These are phyloP conservation scores for Colletes latitarsis DNA, from an alignment of 1,140 invertebrate genomes.

Conservation along the genomic window DNA sequence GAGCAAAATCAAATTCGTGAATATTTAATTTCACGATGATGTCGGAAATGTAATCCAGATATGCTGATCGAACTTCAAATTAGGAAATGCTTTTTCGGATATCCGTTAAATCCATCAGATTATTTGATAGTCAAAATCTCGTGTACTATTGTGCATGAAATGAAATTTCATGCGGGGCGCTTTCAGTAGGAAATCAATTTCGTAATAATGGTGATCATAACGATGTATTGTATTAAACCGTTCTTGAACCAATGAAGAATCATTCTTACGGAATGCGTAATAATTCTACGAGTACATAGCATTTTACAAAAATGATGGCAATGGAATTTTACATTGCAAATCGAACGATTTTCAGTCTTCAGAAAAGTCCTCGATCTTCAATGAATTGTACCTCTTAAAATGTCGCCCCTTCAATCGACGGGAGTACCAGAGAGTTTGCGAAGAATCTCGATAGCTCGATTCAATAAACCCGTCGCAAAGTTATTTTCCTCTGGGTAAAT, in stretches of 20 bases:
- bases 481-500: not conserved
- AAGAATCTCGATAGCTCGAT: not conserved
- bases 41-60: conserved; percentile 36
- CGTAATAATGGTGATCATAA: not conserved
- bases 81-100: conserved; percentile 29
- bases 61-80: conserved; percentile 43
- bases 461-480: too few species aligned
- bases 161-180: not conserved
- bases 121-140: conserved; percentile 31
- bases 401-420: not conserved
- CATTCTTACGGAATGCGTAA: too few species aligned
- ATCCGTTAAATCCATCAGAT: conserved; percentile 37
- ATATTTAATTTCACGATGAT: conserved; percentile 33
- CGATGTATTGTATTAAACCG: too few species aligned
- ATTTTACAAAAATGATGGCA: too few species aligned
- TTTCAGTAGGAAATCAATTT: conserved; percentile 5
- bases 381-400: not conserved
- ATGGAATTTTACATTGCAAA: not conserved
- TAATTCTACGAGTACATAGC: not conserved
- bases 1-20: conserved; percentile 23
- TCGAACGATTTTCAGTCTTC: not conserved
- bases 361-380: not conserved
- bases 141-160: conserved; percentile 7
- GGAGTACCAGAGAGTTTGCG: not conserved
- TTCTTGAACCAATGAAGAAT: too few species aligned